Conservation (phyloP, 2,797 vertebrate genomes). For the Etheostoma nigrum region DNA sequence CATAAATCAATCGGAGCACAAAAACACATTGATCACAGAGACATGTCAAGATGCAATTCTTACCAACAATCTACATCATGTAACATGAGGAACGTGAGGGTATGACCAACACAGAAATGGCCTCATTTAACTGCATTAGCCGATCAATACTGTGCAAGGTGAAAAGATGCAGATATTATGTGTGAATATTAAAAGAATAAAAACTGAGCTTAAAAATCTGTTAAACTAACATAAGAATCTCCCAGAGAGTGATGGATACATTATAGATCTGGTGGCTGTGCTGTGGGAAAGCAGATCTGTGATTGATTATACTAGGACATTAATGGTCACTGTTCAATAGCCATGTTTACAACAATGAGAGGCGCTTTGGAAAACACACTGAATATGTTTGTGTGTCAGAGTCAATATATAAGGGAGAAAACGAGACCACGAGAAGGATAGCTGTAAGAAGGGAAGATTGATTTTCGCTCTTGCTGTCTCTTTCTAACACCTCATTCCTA, state of each 20-base stretch:
- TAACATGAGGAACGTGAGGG: constrained; percentile 50
- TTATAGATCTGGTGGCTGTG: constrained; percentile 6
- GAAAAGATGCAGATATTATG: constrained; percentile 28
- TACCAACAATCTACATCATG: constrained; percentile 42
- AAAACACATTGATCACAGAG: constrained; percentile 49
- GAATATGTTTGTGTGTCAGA: constrained; percentile 38
- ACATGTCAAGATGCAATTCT: constrained; percentile 33
- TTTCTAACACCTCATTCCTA: constrained; percentile 9
- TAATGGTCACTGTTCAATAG: constrained; percentile 55
- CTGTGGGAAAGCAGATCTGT: constrained; percentile 13
- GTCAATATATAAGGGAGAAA: constrained; percentile 10
- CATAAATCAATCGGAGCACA: constrained; percentile 33
- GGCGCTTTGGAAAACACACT: constrained; percentile 33
- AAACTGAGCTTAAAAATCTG: constrained; percentile 14
- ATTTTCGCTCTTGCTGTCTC: constrained; percentile 24
- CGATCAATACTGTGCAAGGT: constrained; percentile 26
- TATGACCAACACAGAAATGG: constrained; percentile 62
- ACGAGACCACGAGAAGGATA: constrained; percentile 11
- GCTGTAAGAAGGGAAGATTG: constrained; percentile 29
- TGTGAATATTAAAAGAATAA: not conserved
- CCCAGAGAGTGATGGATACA: constrained; percentile 9
- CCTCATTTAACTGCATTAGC: constrained; percentile 49
- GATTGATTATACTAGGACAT: constrained; percentile 54
- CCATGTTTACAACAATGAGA: constrained; percentile 41
- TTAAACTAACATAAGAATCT: constrained; percentile 1